These are phyloP conservation scores for Microtus montanus DNA, from an alignment of 2,113 vertebrate species.

Conservation along the genomic window DNA sequence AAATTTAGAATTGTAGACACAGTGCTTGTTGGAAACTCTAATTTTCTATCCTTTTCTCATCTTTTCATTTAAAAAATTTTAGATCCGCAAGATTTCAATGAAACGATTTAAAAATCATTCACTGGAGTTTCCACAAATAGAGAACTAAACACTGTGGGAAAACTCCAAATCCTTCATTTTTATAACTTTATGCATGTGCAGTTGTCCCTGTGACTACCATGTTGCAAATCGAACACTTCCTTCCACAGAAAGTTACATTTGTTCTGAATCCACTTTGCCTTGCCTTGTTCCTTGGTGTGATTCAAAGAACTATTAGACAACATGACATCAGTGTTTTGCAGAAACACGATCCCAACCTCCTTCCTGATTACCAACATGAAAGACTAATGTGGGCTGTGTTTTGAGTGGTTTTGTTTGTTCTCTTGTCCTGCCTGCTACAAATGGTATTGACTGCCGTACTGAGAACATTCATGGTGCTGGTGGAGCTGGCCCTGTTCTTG, in stretches of 20 bases:
- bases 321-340: background rate
- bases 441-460: background rate
- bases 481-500: background rate
- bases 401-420: constrained; percentile 3
- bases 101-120: constrained; percentile 45
- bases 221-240: background rate
- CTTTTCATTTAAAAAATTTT: background rate
- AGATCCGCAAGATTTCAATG: background rate
- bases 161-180: constrained; percentile 19
- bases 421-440: background rate
- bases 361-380: background rate
- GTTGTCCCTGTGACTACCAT: background rate
- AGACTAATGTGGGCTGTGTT: background rate
- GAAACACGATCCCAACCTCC: background rate
- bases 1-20: constrained; percentile 48
- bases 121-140: constrained; percentile 15
- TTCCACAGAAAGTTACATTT: constrained; percentile 17
- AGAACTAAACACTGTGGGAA: background rate
- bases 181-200: background rate
- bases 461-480: background rate
- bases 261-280: background rate
- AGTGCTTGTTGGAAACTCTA: constrained; percentile 2
- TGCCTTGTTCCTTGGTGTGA: background rate
- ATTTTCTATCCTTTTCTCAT: constrained; percentile 33
- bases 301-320: background rate